Conservation (phyloP, 2,113 vertebrate genomes). For the Thymallus thymallus region DNA sequence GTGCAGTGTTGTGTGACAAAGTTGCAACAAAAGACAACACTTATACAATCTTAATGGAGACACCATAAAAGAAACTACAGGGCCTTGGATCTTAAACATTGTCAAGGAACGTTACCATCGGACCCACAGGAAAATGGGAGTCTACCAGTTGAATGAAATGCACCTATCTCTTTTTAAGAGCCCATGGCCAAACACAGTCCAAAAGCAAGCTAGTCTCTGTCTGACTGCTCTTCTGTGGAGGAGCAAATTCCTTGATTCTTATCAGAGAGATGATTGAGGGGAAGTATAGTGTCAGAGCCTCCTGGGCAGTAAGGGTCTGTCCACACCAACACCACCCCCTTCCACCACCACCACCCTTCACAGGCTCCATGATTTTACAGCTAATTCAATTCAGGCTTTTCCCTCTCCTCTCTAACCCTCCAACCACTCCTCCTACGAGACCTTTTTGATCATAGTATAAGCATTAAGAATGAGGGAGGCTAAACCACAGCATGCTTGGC, state of each 20-base stretch:
- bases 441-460: not conserved
- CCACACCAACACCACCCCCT: not conserved
- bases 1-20: not conserved
- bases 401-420: not conserved
- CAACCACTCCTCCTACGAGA: not conserved
- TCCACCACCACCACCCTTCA: not conserved
- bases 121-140: not conserved
- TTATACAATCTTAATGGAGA: not conserved
- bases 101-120: not conserved
- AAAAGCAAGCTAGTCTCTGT: not conserved
- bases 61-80: not conserved
- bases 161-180: not conserved
- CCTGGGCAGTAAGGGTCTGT: constrained; percentile 15
- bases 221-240: constrained; percentile 8
- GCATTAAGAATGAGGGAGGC: not conserved
- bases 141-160: not conserved
- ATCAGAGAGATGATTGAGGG: constrained; percentile 10
- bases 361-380: not conserved
- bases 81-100: not conserved
- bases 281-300: constrained; percentile 24
- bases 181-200: not conserved
- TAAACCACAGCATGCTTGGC: not conserved
- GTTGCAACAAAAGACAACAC: not conserved
- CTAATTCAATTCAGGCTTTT: constrained; percentile 12
- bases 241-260: constrained; percentile 18